phyloP scores from a whole-genome alignment of 2,797 vertebrate genomes.

The Sebastiscus tertius region DNA sequence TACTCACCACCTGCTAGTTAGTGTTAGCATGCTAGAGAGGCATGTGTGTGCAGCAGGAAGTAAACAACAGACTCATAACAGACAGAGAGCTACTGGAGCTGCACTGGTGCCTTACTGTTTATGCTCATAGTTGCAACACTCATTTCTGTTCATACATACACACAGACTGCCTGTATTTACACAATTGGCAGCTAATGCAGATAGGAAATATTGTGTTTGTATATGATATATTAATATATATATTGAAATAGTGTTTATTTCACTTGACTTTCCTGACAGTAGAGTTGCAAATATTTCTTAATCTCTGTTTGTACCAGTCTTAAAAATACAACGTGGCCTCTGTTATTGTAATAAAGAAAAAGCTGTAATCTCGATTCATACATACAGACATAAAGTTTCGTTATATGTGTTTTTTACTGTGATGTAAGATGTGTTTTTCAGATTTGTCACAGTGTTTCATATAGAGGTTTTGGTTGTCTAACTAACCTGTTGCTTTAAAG shows the following conservation, averaged over 20 bases:
- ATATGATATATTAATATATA: too few species aligned
- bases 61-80: neutral
- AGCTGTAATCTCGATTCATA: neutral
- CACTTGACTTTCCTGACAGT: neutral
- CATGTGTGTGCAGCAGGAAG: neutral
- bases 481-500: neutral
- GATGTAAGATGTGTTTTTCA: neutral
- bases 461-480: neutral
- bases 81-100: neutral
- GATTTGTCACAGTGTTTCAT: neutral
- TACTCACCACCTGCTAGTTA: neutral
- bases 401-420: neutral
- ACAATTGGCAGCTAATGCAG: neutral
- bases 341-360: neutral
- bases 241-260: neutral
- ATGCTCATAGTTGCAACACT: neutral
- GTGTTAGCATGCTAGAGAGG: constrained; percentile 14
- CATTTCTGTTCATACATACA: neutral
- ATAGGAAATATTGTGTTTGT: neutral
- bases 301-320: neutral
- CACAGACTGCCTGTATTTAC: neutral
- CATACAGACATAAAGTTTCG: neutral
- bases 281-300: neutral
- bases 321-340: neutral
- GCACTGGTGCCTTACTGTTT: neutral